These are phyloP conservation scores for Lordiphosa collinella DNA, from an alignment of 1,140 invertebrate species.

Conservation along the genomic window DNA sequence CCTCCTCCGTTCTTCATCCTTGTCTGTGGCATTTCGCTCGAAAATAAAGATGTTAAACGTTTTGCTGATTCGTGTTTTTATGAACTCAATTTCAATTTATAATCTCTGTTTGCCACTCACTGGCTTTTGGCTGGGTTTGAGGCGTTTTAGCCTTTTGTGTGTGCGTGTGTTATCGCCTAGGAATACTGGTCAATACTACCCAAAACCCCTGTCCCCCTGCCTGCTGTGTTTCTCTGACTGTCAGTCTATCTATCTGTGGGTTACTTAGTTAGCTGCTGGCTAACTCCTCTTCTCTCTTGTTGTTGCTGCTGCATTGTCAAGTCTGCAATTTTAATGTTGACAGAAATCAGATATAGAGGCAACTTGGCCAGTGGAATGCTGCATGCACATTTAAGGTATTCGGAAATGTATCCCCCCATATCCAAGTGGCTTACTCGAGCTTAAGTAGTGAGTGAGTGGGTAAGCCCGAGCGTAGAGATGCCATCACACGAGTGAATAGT, in stretches of 20 bases:
- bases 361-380: slow-evolving; percentile 52
- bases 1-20: slow-evolving; percentile 26
- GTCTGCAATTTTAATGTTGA: slow-evolving; percentile 78
- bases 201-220: slow-evolving; percentile 16
- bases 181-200: slow-evolving; percentile 58
- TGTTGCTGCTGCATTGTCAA: slow-evolving; percentile 58
- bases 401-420: slow-evolving; percentile 48
- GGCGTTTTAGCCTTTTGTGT: slow-evolving; percentile 62
- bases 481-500: slow-evolving; percentile 20
- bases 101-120: slow-evolving; percentile 77
- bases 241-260: slow-evolving; percentile 58
- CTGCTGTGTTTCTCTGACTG: slow-evolving; percentile 31
- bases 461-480: slow-evolving; percentile 10
- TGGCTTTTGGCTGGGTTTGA: slow-evolving; percentile 26
- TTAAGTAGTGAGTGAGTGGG: slow-evolving; percentile 11
- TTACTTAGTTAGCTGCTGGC: slow-evolving; percentile 58
- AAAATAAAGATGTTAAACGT: slow-evolving; percentile 79
- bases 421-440: slow-evolving; percentile 25
- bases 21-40: slow-evolving; percentile 62
- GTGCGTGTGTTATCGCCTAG: slow-evolving; percentile 55
- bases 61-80: slow-evolving; percentile 79
- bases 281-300: slow-evolving; percentile 1
- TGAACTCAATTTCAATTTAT: slow-evolving; percentile 79
- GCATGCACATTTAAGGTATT: slow-evolving; percentile 75
- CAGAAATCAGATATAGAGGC: slow-evolving; percentile 75